A percentile compares a stretch with the other conserved stretches of the same genome.
Evolutionary conservation across 2,113 vertebrate genomes (phyloP).

Genomic region (Accipiter cooperii): DNA sequence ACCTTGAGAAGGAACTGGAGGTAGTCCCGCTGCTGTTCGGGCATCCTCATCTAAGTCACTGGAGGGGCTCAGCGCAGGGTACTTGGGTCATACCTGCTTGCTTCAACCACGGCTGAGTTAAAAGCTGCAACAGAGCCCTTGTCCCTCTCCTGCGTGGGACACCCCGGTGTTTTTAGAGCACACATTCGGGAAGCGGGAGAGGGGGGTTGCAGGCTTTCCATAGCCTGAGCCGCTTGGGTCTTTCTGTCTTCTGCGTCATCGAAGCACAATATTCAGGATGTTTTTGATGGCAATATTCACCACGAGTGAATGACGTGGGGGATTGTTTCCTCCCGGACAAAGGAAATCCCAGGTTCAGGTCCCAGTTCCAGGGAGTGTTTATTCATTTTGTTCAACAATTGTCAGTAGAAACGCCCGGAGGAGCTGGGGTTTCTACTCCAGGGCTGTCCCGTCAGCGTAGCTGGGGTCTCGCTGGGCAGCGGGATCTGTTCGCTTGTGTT

Average conservation of each 20-base stretch:
- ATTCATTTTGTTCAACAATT: neutral
- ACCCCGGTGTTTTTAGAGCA: fast-evolving
- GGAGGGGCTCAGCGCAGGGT: neutral
- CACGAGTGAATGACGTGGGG: neutral
- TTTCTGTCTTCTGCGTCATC: fast-evolving
- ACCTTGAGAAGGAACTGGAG: neutral
- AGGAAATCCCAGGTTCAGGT: neutral
- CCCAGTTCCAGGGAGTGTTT: neutral
- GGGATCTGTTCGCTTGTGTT: neutral
- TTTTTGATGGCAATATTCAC: neutral
- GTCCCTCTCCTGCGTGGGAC: neutral
- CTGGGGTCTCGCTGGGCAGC: neutral
- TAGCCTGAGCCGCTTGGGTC: neutral
- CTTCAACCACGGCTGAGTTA: neutral
- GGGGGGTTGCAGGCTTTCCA: neutral
- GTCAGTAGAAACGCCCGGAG: neutral
- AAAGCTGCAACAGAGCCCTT: neutral
- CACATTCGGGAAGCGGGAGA: fast-evolving
- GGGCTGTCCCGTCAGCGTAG: fast-evolving
- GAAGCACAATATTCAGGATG: neutral
- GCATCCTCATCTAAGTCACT: neutral
- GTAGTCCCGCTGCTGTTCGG: neutral
- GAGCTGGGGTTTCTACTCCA: neutral
- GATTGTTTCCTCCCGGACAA: neutral
- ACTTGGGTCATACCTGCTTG: neutral